These are phyloP conservation scores for Coracias cyanogaster DNA, from an alignment of 2,797 vertebrate species.

Conservation along the genomic window DNA sequence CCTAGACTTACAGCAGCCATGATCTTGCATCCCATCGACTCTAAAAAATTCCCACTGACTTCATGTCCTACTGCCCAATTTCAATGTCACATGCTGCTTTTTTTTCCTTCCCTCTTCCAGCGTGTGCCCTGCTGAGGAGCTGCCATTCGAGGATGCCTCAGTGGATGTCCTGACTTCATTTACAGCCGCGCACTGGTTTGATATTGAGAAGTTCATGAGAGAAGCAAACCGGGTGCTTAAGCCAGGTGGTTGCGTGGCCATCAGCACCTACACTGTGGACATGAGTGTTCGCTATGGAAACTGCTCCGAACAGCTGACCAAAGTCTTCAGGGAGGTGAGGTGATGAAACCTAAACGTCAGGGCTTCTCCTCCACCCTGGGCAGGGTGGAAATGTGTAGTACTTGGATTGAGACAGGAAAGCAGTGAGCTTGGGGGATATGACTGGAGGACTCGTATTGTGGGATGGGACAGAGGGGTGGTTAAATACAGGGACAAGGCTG, in stretches of 20 bases:
- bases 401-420: background rate
- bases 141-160: slow-evolving; percentile 67
- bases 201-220: slow-evolving; percentile 71
- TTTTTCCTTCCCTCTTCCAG: slow-evolving; percentile 20
- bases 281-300: slow-evolving; percentile 70
- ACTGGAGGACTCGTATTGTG: background rate
- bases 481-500: background rate
- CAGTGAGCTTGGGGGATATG: rapidly evolving
- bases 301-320: slow-evolving; percentile 68
- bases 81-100: rapidly evolving
- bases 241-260: slow-evolving; percentile 79
- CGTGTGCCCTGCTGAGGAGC: slow-evolving; percentile 77
- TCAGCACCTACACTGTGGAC: slow-evolving; percentile 77
- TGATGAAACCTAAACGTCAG: rapidly evolving
- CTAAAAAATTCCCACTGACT: background rate
- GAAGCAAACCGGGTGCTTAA: slow-evolving; percentile 78
- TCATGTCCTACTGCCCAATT: rapidly evolving
- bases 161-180: slow-evolving; percentile 80
- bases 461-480: background rate
- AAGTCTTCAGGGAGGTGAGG: slow-evolving; percentile 79
- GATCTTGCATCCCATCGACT: background rate
- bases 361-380: background rate
- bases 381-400: rapidly evolving
- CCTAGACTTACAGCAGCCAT: rapidly evolving
- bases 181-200: slow-evolving; percentile 84